Conservation (phyloP, 30 jellyfish, hydroid and myxozoan species). For the Aurelia aurita complex sp. Pacific region DNA sequence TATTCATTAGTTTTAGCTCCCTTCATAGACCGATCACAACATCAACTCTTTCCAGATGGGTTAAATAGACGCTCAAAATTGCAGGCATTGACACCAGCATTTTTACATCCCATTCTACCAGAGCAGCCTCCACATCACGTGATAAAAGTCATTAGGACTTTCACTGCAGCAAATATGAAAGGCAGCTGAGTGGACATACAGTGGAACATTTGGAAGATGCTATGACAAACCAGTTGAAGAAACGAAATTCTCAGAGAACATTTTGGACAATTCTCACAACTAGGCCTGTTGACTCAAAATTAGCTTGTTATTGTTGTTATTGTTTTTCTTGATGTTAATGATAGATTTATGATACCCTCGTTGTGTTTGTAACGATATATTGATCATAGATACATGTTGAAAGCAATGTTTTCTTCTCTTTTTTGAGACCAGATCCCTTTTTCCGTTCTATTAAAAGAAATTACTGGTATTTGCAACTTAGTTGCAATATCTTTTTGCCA, state of each 20-base stretch:
- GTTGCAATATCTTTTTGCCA: background rate
- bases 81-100: background rate
- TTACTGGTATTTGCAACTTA: background rate
- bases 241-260: background rate
- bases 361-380: too few species aligned
- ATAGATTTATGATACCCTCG: background rate
- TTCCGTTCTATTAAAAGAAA: too few species aligned
- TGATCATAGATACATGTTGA: background rate
- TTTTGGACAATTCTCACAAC: background rate
- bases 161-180: background rate
- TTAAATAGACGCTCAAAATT: background rate
- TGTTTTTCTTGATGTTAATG: background rate
- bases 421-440: background rate
- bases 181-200: slow-evolving; percentile 29
- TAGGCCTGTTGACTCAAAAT: background rate
- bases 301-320: background rate
- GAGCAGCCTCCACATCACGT: background rate
- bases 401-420: background rate
- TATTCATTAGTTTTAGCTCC: background rate
- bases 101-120: background rate
- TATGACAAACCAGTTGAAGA: background rate
- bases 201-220: slow-evolving; percentile 5
- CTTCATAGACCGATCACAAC: background rate
- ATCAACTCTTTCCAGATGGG: background rate
- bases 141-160: background rate